These are phyloP conservation scores for Micromussa lordhowensis DNA, from an alignment of 92 coral and sea anemone species.

Conservation along the genomic window DNA sequence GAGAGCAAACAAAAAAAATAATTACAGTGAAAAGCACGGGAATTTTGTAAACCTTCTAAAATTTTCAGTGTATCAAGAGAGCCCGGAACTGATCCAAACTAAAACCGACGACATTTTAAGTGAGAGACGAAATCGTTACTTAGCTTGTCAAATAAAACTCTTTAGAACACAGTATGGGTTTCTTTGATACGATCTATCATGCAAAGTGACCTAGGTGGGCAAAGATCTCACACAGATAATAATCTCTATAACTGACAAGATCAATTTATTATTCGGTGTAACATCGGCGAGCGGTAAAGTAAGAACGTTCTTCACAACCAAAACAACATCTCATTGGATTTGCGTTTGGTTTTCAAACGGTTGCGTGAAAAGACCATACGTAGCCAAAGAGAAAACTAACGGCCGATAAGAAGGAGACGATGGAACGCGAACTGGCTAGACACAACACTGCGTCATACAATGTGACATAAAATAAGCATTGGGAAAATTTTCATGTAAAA, in stretches of 20 bases:
- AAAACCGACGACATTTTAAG: not conserved
- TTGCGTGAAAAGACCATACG: not conserved
- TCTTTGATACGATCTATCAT: constrained; percentile 11
- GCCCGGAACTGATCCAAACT: not conserved
- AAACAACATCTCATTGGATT: not conserved
- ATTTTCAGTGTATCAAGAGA: not conserved
- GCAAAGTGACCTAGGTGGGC: not conserved
- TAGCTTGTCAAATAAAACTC: not conserved
- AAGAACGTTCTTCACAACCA: not conserved
- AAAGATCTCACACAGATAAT: constrained; percentile 17
- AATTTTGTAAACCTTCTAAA: not conserved
- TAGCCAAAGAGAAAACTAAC: not conserved
- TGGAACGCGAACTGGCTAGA: not conserved
- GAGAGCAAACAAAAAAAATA: not conserved
- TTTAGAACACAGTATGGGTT: not conserved
- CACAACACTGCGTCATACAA: not conserved
- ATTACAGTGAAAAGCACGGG: not conserved
- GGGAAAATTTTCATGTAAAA: not conserved
- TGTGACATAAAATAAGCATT: not conserved
- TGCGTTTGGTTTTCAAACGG: not conserved
- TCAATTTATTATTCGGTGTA: constrained; percentile 4
- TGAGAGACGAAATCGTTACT: constrained; percentile 10
- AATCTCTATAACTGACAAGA: constrained; percentile 15
- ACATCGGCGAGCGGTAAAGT: not conserved
- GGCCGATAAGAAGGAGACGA: not conserved